A percentile compares a stretch with the other conserved stretches of the same genome.
These are phyloP conservation scores for Melanargia galathea DNA, from an alignment of 2,888 invertebrate genomes.

Conservation along the genomic window DNA sequence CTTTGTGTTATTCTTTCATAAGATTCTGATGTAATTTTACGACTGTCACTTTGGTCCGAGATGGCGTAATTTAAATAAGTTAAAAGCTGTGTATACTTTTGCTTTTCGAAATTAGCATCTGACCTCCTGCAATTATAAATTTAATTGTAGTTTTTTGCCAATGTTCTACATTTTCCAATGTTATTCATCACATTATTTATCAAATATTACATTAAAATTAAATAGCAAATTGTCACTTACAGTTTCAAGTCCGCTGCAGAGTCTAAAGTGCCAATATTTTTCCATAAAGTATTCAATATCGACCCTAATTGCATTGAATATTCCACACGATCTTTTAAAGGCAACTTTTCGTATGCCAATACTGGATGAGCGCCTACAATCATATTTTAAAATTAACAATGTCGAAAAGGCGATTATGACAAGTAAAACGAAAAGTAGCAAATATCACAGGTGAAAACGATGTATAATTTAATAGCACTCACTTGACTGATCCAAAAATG, in stretches of 20 bases:
- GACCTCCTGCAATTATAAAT: constrained; percentile 55
- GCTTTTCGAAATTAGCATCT: constrained; percentile 61
- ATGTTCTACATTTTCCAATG: too few relatives aligned
- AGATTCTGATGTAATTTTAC: constrained; percentile 25
- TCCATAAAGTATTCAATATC: constrained; percentile 83
- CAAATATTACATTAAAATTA: too few relatives aligned
- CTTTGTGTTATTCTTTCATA: constrained; percentile 26
- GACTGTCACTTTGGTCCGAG: constrained; percentile 34
- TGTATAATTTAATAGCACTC: constrained; percentile 24
- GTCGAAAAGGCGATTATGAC: background rate
- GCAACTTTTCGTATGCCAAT: constrained; percentile 67
- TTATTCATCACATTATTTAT: too few relatives aligned
- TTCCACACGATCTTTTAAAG: constrained; percentile 76
- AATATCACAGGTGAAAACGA: background rate
- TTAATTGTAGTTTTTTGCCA: background rate
- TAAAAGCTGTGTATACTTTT: constrained; percentile 62
- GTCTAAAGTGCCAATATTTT: constrained; percentile 80
- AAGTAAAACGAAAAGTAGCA: background rate
- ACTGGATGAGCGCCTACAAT: constrained; percentile 57
- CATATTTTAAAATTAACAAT: background rate
- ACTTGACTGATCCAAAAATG: constrained; percentile 52
- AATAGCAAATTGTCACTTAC: constrained; percentile 55
- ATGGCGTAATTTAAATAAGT: constrained; percentile 50
- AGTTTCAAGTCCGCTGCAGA: constrained; percentile 66
- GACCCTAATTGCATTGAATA: constrained; percentile 74